A percentile compares a stretch with the other conserved stretches of the same genome.
Conservation (phyloP, 2,113 vertebrate species). For the Nothoprocta perdicaria region DNA sequence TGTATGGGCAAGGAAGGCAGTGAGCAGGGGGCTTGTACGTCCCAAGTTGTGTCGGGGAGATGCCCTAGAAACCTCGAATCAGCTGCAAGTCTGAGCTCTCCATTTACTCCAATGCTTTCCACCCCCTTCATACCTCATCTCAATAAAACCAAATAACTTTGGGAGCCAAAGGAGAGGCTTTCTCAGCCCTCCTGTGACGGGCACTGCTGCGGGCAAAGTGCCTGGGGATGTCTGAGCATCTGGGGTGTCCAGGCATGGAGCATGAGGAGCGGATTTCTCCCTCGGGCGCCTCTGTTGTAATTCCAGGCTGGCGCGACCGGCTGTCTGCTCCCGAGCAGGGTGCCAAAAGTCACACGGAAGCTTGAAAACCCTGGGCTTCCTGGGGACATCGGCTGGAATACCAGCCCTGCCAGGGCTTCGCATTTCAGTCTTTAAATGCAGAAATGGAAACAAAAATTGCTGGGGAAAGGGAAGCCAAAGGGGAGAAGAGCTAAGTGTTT, state of each 20-base stretch:
- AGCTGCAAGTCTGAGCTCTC: not conserved
- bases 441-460: not conserved
- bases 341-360: not conserved
- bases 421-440: constrained; percentile 42
- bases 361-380: not conserved
- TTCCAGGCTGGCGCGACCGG: not conserved
- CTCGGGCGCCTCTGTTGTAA: fast-evolving
- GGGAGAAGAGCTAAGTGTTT: not conserved
- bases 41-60: not conserved
- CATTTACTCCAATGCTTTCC: not conserved
- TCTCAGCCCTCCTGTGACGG: not conserved
- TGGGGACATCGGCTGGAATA: fast-evolving
- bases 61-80: not conserved
- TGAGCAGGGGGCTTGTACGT: not conserved
- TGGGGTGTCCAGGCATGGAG: not conserved
- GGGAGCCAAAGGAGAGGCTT: not conserved
- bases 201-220: not conserved
- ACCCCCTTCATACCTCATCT: not conserved
- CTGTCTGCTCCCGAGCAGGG: not conserved
- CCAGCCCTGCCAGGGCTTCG: constrained; percentile 41
- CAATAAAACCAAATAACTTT: not conserved
- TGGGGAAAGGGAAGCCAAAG: not conserved
- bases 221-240: not conserved
- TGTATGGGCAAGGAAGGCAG: not conserved
- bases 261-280: not conserved